Percentiles rank a stretch among this genome's conserved stretches.
phyloP scores from a whole-genome alignment of 2,888 invertebrate genomes.

The Sphaerophoria taeniata region DNA sequence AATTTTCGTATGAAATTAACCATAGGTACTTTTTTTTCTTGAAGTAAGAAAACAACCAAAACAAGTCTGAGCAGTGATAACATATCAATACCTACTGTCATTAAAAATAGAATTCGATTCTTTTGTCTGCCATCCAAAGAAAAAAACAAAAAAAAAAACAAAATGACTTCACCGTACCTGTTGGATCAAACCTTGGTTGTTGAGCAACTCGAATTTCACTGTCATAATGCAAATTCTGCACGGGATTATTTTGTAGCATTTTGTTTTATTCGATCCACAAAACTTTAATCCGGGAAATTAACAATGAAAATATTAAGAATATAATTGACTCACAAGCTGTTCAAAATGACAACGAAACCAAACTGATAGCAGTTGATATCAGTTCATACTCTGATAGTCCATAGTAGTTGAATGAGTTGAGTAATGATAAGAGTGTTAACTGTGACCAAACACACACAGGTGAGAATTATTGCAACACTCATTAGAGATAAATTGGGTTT shows the following conservation, averaged over 20 bases:
- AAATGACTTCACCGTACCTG: slow-evolving; percentile 76
- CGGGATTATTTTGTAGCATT: slow-evolving; percentile 82
- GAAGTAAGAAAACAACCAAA: slow-evolving; percentile 47
- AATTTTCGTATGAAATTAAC: too few relatives aligned
- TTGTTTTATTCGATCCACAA: slow-evolving; percentile 18
- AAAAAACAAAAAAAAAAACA: not conserved
- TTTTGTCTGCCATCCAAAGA: not conserved
- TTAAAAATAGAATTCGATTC: not conserved
- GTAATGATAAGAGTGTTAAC: slow-evolving; percentile 29
- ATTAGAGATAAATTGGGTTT: not conserved
- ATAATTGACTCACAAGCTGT: slow-evolving; percentile 17
- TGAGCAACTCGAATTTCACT: slow-evolving; percentile 82
- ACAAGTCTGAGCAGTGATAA: slow-evolving; percentile 37
- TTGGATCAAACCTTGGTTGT: slow-evolving; percentile 78
- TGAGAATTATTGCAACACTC: not conserved
- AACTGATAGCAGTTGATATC: slow-evolving; percentile 62
- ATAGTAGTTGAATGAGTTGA: slow-evolving; percentile 28
- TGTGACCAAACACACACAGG: slow-evolving; percentile 21
- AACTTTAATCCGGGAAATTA: not conserved
- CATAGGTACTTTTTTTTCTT: too few relatives aligned
- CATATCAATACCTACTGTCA: slow-evolving; percentile 22
- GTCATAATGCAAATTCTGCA: slow-evolving; percentile 81
- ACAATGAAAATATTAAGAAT: not conserved
- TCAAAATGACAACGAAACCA: slow-evolving; percentile 38
- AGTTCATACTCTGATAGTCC: slow-evolving; percentile 47